A percentile compares a stretch with the other conserved stretches of the same genome.
Evolutionary conservation across 2,113 vertebrate genomes (phyloP).

Genomic region (Myanophis thanlyinensis): DNA sequence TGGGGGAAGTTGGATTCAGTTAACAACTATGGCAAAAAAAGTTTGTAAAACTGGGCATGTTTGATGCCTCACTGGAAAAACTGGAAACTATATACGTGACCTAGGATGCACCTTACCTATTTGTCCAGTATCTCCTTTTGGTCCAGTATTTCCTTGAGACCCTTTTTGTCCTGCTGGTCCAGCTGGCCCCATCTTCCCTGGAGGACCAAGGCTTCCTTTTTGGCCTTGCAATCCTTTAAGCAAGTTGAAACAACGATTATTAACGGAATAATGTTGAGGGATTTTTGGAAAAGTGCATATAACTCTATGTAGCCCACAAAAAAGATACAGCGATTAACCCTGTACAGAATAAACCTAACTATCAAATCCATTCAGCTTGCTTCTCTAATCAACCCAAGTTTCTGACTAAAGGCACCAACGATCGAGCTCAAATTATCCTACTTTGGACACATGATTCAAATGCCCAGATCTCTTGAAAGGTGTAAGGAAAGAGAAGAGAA

Average conservation of each 20-base stretch:
- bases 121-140: constrained; percentile 15
- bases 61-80: not conserved
- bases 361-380: not conserved
- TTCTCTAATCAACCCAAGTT: not conserved
- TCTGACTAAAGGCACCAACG: not conserved
- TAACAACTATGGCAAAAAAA: not conserved
- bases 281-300: not conserved
- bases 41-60: not conserved
- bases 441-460: not conserved
- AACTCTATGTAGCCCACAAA: too few relatives aligned
- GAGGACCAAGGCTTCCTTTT: constrained; percentile 12
- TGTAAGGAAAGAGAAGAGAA: not conserved
- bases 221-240: constrained; percentile 13
- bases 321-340: not conserved
- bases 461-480: not conserved
- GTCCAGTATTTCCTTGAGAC: not conserved
- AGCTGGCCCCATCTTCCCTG: constrained; percentile 8
- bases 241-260: not conserved
- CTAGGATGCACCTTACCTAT: not conserved
- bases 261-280: not conserved
- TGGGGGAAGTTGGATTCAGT: too few relatives aligned
- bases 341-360: not conserved
- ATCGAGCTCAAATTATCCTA: not conserved
- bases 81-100: not conserved
- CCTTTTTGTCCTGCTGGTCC: constrained; percentile 3